Evolutionary conservation across 2,113 vertebrate species (phyloP).

Genomic region (Passer domesticus): DNA sequence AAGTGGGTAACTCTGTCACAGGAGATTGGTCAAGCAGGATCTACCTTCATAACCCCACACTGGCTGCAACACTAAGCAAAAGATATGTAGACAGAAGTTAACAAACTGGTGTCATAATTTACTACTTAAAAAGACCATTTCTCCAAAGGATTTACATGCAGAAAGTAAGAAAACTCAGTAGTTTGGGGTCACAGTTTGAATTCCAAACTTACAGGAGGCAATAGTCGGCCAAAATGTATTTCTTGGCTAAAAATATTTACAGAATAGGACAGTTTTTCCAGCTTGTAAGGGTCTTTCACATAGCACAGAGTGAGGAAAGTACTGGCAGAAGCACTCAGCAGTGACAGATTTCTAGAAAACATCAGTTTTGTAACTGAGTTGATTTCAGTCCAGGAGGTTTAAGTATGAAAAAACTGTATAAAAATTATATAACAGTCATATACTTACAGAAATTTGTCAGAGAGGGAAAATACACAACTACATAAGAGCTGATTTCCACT

Average conservation of each 20-base stretch:
- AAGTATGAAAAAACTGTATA: neutral
- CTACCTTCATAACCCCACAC: neutral
- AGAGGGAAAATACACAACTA: neutral
- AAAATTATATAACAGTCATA: neutral
- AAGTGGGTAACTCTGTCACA: neutral
- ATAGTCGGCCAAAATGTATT: neutral
- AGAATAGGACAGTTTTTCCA: neutral
- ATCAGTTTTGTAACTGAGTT: neutral
- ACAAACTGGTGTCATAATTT: neutral
- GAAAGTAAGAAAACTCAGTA: neutral
- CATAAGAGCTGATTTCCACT: neutral
- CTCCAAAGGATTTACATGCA: neutral
- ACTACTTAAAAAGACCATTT: neutral
- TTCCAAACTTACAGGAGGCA: neutral
- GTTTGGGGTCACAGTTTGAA: neutral
- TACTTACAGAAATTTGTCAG: neutral
- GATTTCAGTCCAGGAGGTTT: neutral
- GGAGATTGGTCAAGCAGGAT: neutral
- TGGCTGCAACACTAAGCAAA: neutral
- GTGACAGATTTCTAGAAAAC: neutral
- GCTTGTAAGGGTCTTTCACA: neutral
- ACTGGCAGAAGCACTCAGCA: neutral
- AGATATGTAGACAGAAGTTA: rapidly evolving
- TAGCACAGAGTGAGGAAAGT: rapidly evolving
- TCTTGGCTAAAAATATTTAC: neutral